Percentiles rank a stretch among this genome's conserved stretches.
Evolutionary conservation across 2,797 vertebrate species (phyloP).

Genomic region (Steatocranus sp.): DNA sequence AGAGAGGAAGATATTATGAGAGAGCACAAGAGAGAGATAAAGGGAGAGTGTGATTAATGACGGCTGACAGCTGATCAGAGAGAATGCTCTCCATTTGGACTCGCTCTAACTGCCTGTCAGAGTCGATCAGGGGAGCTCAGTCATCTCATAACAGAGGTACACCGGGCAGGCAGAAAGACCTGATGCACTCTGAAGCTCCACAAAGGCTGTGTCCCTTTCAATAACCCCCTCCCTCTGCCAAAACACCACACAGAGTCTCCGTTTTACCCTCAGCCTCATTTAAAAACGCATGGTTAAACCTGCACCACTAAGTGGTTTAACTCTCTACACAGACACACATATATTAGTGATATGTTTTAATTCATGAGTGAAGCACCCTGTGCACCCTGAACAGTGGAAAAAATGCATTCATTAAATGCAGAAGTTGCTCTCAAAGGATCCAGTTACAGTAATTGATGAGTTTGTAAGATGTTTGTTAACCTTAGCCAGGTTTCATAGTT

Average conservation of each 20-base stretch:
- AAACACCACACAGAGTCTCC: conserved; percentile 26
- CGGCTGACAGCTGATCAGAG: conserved; percentile 78
- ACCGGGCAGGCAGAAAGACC: conserved; percentile 62
- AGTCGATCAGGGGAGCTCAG: conserved; percentile 72
- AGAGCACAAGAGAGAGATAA: conserved; percentile 57
- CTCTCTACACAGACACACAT: neutral
- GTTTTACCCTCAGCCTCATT: conserved; percentile 21
- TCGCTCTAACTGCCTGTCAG: conserved; percentile 76
- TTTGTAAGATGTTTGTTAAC: conserved; percentile 73
- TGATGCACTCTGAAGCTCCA: conserved; percentile 58
- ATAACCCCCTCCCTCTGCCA: conserved; percentile 45
- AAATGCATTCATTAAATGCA: conserved; percentile 74
- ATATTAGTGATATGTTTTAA: neutral
- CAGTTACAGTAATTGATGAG: conserved; percentile 75
- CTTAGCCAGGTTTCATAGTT: conserved; percentile 58
- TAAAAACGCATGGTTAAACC: conserved; percentile 32
- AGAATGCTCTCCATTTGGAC: conserved; percentile 77
- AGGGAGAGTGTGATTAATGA: conserved; percentile 70
- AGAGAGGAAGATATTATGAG: conserved; percentile 57
- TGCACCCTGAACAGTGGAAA: conserved; percentile 45
- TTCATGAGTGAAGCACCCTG: conserved; percentile 13
- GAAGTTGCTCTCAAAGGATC: conserved; percentile 68
- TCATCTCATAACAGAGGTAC: conserved; percentile 73
- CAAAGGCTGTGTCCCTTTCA: conserved; percentile 58
- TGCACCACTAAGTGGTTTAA: conserved; percentile 11